Evolutionary conservation across 2,113 vertebrate genomes (phyloP).

Genomic region (Ranitomeya variabilis): DNA sequence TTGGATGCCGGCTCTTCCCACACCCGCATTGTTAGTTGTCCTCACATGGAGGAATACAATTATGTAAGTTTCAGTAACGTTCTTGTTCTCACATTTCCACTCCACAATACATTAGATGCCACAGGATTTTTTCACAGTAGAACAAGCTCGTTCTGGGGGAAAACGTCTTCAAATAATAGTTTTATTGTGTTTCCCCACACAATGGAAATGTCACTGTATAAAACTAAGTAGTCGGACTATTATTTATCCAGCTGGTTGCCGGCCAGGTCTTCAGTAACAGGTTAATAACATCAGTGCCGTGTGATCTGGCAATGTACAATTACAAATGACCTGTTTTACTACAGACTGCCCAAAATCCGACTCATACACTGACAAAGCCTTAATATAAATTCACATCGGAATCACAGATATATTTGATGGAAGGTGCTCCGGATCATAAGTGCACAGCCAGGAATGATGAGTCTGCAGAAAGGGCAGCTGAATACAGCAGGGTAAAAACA

Average conservation of each 20-base stretch:
- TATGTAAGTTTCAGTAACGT: conserved; percentile 13
- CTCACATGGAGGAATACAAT: not conserved
- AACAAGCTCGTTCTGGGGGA: conserved; percentile 3
- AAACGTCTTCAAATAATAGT: conserved; percentile 25
- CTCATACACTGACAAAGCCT: not conserved
- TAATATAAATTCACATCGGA: not conserved
- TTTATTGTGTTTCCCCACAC: conserved; percentile 15
- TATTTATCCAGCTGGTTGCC: not conserved
- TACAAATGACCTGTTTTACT: conserved; percentile 2
- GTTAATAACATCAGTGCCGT: not conserved
- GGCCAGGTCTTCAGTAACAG: not conserved
- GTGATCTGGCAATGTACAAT: not conserved
- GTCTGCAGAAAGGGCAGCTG: not conserved
- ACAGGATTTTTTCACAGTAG: not conserved
- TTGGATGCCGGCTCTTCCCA: not conserved
- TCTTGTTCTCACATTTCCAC: conserved; percentile 28
- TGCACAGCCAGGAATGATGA: not conserved
- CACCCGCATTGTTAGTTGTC: not conserved
- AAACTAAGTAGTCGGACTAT: not conserved
- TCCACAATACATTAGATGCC: not conserved
- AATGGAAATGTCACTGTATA: conserved; percentile 32
- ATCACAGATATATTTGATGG: not conserved
- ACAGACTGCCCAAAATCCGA: not conserved
- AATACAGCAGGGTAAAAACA: not conserved
- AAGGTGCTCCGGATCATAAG: not conserved